Evolutionary conservation across 2,888 invertebrate species (phyloP).

Genomic region (Chymomyza caudatula): DNA sequence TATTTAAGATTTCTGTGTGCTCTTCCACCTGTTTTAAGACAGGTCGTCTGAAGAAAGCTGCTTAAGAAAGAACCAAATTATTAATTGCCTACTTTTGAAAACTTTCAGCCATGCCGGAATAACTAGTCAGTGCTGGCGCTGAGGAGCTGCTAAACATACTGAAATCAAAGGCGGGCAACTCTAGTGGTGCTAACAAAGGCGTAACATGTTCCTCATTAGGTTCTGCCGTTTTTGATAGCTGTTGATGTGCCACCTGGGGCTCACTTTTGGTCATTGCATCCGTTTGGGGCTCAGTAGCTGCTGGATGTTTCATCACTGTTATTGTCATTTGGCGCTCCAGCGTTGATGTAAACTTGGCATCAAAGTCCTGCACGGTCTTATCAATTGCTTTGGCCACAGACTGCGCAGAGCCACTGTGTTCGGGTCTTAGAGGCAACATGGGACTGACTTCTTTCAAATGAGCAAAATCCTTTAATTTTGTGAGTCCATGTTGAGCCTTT

Average conservation of each 20-base stretch:
- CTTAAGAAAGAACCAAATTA: not conserved
- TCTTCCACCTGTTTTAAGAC: not conserved
- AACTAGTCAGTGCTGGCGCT: slow-evolving; percentile 52
- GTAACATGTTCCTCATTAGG: slow-evolving; percentile 52
- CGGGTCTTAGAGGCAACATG: slow-evolving; percentile 46
- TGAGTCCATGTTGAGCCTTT: slow-evolving; percentile 70
- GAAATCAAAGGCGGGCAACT: slow-evolving; percentile 74
- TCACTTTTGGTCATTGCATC: slow-evolving; percentile 42
- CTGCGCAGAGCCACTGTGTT: slow-evolving; percentile 57
- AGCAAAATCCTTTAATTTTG: slow-evolving; percentile 63
- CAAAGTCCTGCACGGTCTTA: slow-evolving; percentile 74
- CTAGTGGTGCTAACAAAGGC: slow-evolving; percentile 74
- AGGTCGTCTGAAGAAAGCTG: not conserved
- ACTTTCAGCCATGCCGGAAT: slow-evolving; percentile 49
- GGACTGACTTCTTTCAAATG: slow-evolving; percentile 61
- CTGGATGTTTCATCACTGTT: not conserved
- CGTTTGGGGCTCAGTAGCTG: slow-evolving; percentile 38
- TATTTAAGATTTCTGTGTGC: not conserved
- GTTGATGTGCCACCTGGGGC: slow-evolving; percentile 22
- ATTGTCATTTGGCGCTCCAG: slow-evolving; percentile 18
- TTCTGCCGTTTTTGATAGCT: slow-evolving; percentile 10
- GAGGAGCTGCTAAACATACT: slow-evolving; percentile 59
- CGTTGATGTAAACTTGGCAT: slow-evolving; percentile 64
- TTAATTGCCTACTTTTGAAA: slow-evolving; percentile 55
- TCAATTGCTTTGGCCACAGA: slow-evolving; percentile 75